Conservation (phyloP, 2,888 invertebrate species). For the Helleia helle region DNA sequence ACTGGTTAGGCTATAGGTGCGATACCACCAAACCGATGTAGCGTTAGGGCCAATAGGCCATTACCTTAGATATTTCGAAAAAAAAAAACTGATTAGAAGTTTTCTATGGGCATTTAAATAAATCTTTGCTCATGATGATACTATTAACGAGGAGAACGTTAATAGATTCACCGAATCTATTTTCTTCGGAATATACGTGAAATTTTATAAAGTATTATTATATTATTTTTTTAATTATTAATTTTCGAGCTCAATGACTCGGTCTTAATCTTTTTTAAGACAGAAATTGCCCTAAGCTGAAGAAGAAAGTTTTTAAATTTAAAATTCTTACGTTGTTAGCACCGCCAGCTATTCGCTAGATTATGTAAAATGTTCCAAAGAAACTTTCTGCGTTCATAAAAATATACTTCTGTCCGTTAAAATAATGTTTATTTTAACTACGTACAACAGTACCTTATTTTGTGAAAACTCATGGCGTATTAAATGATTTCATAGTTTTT, state of each 20-base stretch:
- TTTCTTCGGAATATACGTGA: too few species aligned
- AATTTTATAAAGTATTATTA: too few species aligned
- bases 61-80: too few species aligned
- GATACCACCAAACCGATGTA: too few species aligned
- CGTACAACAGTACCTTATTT: not conserved
- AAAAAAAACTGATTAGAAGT: too few species aligned
- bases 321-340: constrained; percentile 9
- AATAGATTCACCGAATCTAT: too few species aligned
- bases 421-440: constrained; percentile 7
- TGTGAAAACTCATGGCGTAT: not conserved
- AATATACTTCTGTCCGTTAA: constrained; percentile 3
- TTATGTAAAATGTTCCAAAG: constrained; percentile 4
- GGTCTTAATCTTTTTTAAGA: constrained; percentile 7
- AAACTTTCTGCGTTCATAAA: constrained; percentile 5
- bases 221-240: not conserved
- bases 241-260: constrained; percentile 11
- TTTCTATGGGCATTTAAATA: too few species aligned
- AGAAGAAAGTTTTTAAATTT: constrained; percentile 12
- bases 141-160: too few species aligned
- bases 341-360: constrained; percentile 3
- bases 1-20: too few species aligned
- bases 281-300: constrained; percentile 9
- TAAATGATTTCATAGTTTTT: too few species aligned
- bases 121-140: too few species aligned
- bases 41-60: too few species aligned